Percentiles rank a stretch among this genome's conserved stretches.
Evolutionary conservation across 2,113 vertebrate genomes (phyloP).

Genomic region (Sterna hirundo): DNA sequence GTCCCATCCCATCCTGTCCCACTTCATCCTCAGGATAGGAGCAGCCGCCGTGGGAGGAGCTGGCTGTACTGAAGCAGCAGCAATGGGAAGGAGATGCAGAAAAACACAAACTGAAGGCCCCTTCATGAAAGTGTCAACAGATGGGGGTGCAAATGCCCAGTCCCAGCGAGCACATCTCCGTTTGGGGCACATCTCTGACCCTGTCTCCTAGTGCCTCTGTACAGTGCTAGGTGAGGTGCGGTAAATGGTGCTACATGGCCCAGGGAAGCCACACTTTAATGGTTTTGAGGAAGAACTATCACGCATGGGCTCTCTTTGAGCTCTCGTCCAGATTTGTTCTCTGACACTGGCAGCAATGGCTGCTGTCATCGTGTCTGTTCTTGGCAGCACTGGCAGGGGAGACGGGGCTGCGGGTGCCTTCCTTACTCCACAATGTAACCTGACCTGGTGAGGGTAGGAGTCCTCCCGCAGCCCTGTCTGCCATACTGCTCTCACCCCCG

Average conservation of each 20-base stretch:
- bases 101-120: neutral
- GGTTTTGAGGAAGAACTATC: neutral
- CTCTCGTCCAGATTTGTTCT: neutral
- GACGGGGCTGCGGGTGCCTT: neutral
- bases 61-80: neutral
- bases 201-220: neutral
- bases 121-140: neutral
- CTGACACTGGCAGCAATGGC: accelerated
- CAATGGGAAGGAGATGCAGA: neutral
- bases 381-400: neutral
- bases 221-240: neutral
- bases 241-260: accelerated
- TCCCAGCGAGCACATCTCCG: accelerated
- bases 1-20: neutral
- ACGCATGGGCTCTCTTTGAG: neutral
- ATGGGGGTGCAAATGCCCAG: neutral
- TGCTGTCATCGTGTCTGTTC: neutral
- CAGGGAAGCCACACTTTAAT: neutral
- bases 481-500: neutral
- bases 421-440: neutral
- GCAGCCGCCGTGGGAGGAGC: neutral
- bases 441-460: neutral
- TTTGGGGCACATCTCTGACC: neutral
- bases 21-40: neutral
- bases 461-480: neutral